Base-by-base conservation (phyloP, 2,888 invertebrate species). In the Taenaris catops region DNA sequence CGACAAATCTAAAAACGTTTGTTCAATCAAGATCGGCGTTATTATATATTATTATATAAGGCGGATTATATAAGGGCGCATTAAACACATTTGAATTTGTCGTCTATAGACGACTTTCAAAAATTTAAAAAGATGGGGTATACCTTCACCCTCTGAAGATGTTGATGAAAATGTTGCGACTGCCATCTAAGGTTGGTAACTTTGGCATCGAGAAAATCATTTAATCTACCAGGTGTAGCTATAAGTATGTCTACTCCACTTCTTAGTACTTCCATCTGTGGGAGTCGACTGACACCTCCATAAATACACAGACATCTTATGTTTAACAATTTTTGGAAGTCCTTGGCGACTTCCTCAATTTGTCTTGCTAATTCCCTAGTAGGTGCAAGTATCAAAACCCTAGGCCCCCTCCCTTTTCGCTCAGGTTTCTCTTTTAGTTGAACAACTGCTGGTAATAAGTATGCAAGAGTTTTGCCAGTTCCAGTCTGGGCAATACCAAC, bases 401-500 rank as follows among this genome's bases (percentile, higher is more conserved):
- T 91, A 0, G 96, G 96, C 7, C 96, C 96, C 58, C 92, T 93
- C 1, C 94, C 93, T 38, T 89, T 89, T 44, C 88, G 88, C 6
- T 90, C 89, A 33, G 89, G 88, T 54, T 93, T 94, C 51, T 94
- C 91, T 55, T 92, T 93, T 29, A 96, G 93, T 61, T 96, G 96
- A 20, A 96, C 91, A 44, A 95, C 91, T 4, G 94, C 94, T 38
- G 96, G 96, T 45, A 94, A 67, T 39, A 93, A 91, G 63, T 92
- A 95, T 60, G 91, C 92, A 16, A 93, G 81, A 7, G 94, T 94
- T 66, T 94, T 94, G 1, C 94, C 94, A 14, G 93, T 93, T 18
- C 94, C 94, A 8, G 94, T 94, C 71, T 94, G 94, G 3, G 95
- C 95, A 55, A 96, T 94, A 12, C 95, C 95, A 46, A 96, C 95